These are phyloP conservation scores for Cotesia chilonis DNA, from an alignment of 1,140 invertebrate genomes.

Conservation along the genomic window DNA sequence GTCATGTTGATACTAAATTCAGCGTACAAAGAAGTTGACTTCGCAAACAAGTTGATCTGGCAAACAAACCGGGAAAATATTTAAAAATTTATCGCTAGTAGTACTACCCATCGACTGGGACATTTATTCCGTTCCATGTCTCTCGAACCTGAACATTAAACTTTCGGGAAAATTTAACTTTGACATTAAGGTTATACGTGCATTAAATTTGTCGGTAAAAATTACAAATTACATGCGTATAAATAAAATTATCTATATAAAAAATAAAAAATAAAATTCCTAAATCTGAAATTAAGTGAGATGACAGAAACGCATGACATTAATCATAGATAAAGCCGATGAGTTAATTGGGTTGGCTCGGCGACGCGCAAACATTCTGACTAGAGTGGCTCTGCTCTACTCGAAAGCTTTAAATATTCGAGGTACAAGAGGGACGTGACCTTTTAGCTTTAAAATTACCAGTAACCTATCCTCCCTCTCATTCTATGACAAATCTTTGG, in stretches of 20 bases:
- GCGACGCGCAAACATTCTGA: constrained; percentile 28
- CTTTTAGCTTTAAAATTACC: constrained; percentile 7
- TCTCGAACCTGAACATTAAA: too few relatives aligned
- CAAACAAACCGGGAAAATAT: too few relatives aligned
- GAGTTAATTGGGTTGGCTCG: constrained; percentile 27
- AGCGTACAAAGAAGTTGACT: too few relatives aligned
- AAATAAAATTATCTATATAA: neutral
- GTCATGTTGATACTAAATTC: too few relatives aligned
- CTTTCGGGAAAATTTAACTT: too few relatives aligned
- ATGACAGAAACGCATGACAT: neutral
- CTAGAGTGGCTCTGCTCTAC: neutral
- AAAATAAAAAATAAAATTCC: neutral
- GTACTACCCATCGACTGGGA: too few relatives aligned
- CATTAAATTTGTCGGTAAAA: neutral
- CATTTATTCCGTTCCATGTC: too few relatives aligned
- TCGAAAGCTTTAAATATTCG: constrained; percentile 24
- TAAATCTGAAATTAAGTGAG: too few relatives aligned
- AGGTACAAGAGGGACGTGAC: constrained; percentile 25
- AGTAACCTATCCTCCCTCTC: neutral
- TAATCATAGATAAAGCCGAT: constrained; percentile 31
- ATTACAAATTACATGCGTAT: neutral
- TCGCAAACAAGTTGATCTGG: too few relatives aligned
- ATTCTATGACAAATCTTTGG: neutral
- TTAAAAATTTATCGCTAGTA: too few relatives aligned
- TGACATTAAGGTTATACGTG: too few relatives aligned